Base-by-base conservation (phyloP, 2,113 vertebrate species). In the Cynopterus brachyotis region DNA sequence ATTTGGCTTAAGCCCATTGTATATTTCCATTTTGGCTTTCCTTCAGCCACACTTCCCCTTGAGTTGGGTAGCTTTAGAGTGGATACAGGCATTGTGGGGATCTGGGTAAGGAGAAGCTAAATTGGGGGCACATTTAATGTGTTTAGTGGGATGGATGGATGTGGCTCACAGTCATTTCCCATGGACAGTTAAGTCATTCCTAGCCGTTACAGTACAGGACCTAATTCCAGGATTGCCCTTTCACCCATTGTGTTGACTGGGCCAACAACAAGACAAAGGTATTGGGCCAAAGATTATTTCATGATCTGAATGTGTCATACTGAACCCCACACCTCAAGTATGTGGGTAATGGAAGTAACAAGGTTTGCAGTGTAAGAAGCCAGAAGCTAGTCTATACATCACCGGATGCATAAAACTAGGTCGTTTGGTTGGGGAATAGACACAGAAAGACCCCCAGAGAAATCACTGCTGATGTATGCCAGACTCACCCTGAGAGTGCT, bases 91-190 rank as follows among this genome's bases (percentile, higher is more conserved):
- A 69, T 73, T 66, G 83, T 15, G 35, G 55, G 19, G 59, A 81
- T 62, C 50, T 81, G 60, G 24, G 30, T 84, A 72, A 89, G 55
- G 85, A 82, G 50, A 93, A 89, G 35, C 72, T 89, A 95, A 89
- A 59, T 55, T 45, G 10, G 24, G 28, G 35, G 26, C 47, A 60
- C 20, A 35, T 64, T 35, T 82, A 24, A 42, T 70, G 17, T 81
- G 12, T 75, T 72, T 67, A 40, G 30, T 6, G 16, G 32, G 13
- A 89, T 82, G 17, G 62, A 47, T 32, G 5, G 45, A 67, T 59
- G 28, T 96, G n/a, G 30, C 30, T 62, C 28, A 37, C 5, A 47
- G 72, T 40, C 42, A 92, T 50, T 94, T 40, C 7, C 55, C 45
- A 60, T 35, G 22, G 47, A 57, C 40, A 62, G 15, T 78, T 81